A percentile compares a stretch with the other conserved stretches of the same genome.
Evolutionary conservation across 2,888 invertebrate species (phyloP).

Genomic region (Vesta saturnalis): DNA sequence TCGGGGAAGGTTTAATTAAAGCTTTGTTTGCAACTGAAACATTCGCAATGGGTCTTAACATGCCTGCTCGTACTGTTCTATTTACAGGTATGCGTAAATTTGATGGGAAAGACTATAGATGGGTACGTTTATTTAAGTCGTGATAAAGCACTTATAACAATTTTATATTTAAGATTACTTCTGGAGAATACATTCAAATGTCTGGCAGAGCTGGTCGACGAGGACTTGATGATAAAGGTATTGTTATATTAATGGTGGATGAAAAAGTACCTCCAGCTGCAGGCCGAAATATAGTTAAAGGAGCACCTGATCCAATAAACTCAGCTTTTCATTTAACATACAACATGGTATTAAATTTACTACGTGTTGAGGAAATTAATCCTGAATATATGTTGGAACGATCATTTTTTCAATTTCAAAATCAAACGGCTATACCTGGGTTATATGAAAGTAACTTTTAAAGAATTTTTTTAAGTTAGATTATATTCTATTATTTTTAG

Average conservation of each 20-base stretch:
- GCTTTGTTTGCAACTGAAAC: conserved; percentile 99
- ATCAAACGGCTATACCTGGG: conserved; percentile 93
- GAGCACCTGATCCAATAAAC: conserved; percentile 93
- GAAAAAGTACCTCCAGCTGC: conserved; percentile 88
- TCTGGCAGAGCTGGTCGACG: conserved; percentile 97
- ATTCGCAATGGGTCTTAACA: conserved; percentile 99
- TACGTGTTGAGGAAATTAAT: conserved; percentile 98
- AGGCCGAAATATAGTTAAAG: conserved; percentile 83
- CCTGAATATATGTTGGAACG: conserved; percentile 99
- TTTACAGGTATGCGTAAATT: conserved; percentile 96
- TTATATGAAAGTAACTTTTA: conserved; percentile 80
- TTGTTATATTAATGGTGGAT: conserved; percentile 98
- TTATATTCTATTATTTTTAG: conserved; percentile 62
- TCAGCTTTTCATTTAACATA: conserved; percentile 99
- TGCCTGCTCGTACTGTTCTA: conserved; percentile 99
- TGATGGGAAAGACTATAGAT: conserved; percentile 95
- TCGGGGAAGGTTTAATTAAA: conserved; percentile 97
- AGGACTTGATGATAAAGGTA: conserved; percentile 95
- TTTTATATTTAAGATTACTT: conserved; percentile 74
- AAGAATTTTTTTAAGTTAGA: too few species aligned
- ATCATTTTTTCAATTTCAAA: conserved; percentile 99
- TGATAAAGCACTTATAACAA: conserved; percentile 59
- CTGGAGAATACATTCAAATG: conserved; percentile 99
- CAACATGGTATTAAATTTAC: conserved; percentile 97
- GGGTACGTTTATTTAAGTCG: conserved; percentile 69